phyloP scores from a whole-genome alignment of 2,797 vertebrate genomes.

The Tragopan temminckii region DNA sequence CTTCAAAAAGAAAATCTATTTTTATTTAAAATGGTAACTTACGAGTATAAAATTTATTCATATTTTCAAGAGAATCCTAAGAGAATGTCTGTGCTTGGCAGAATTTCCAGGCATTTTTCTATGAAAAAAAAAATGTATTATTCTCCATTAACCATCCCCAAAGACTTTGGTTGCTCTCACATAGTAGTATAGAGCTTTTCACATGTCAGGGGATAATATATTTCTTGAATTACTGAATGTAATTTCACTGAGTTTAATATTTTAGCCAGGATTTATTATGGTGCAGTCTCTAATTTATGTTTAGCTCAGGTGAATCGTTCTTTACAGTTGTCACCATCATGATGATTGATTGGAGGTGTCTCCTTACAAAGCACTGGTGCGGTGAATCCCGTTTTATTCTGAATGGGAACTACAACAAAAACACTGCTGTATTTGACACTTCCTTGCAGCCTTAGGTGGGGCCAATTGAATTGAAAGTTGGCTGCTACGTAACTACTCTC shows the following conservation, averaged over 20 bases:
- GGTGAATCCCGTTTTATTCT: not conserved
- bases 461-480: not conserved
- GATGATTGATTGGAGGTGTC: conserved; percentile 23
- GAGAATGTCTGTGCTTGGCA: not conserved
- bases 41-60: conserved; percentile 2
- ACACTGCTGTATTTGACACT: not conserved
- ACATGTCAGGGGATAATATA: conserved; percentile 16
- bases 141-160: not conserved
- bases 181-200: not conserved
- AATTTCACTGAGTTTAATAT: conserved; percentile 44
- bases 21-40: conserved; percentile 1
- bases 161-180: not conserved
- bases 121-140: not conserved
- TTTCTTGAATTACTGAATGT: conserved; percentile 41
- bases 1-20: not conserved
- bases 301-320: conserved; percentile 32
- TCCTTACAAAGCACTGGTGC: not conserved
- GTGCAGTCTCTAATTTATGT: not conserved
- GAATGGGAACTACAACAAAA: not conserved
- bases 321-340: conserved; percentile 15
- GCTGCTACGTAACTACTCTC: not conserved
- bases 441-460: not conserved
- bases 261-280: conserved; percentile 50
- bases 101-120: not conserved
- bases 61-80: conserved; percentile 1